Evolutionary conservation across 2,888 invertebrate species (phyloP), one percentile per base, ranked within the genome.

Genomic region (Ectobius pallidus): DNA sequence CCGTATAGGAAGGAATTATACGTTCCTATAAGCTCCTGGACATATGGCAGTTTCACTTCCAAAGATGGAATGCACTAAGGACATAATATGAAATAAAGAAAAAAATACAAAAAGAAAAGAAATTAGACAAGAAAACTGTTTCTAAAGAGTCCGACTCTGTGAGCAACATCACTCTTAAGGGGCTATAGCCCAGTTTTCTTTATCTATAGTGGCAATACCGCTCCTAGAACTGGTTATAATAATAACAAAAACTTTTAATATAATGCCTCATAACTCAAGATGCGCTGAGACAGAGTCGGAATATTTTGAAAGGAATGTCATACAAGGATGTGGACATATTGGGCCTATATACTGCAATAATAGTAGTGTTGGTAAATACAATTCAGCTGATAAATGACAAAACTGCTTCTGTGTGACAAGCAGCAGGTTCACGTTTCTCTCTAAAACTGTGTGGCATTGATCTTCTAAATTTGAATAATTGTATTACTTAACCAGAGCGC

Each of bases 241-340:
- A 27, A 58, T 58, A 58, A 58, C 14, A 58, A 58, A 58, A 20
- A 52, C 14, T 27, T 58, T 30, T 30, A 2, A 58, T 58, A 58
- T 58, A 58, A 58, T 58, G 58, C 58, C 58, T 58, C 58, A 58
- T 58, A 58, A 58, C 30, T 58, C 58, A 58, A 58, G 58, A 58
- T 32, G 58, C 18, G 27, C 32, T n/a, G 18, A 52, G 20, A 58
- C 58, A 58, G n/a, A 58, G 58, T 2, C 30, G 22, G n/a, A 30
- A 25, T 4, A 52, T 52, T 52, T 52, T 52, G 52, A 18, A 30
- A 27, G 25, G 58, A 58, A 58, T 58, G 58, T 58, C 58, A 30
- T 30, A 30, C 58, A 16, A 7, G 14, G 11, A 18, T 1, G 4
- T 22, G 25, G 52, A 25, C 25, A 25, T 52, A 52, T 52, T 52